Percentiles rank a stretch among this genome's conserved stretches.
Conservation (phyloP, 2,113 vertebrate species). For the Oryzias curvinotus region DNA sequence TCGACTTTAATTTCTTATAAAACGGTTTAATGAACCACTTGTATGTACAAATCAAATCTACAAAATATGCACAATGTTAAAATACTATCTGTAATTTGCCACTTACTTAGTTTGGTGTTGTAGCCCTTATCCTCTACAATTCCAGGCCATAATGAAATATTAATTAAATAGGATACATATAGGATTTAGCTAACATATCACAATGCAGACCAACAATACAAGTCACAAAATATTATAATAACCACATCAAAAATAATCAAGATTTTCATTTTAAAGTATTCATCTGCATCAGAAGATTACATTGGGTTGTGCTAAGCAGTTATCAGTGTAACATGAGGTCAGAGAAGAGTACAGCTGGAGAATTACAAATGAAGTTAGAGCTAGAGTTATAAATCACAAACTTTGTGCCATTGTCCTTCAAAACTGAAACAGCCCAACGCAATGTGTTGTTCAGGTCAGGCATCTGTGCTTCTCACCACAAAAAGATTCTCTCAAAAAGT, state of each 20-base stretch:
- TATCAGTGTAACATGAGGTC: slow-evolving; percentile 55
- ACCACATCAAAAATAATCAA: slow-evolving; percentile 44
- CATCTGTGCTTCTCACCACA: slow-evolving; percentile 43
- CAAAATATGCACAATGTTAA: slow-evolving; percentile 78
- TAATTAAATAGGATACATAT: slow-evolving; percentile 65
- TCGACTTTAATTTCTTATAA: slow-evolving; percentile 57
- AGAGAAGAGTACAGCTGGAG: slow-evolving; percentile 58
- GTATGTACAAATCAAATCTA: slow-evolving; percentile 81
- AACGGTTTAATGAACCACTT: slow-evolving; percentile 75
- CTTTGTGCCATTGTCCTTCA: neutral
- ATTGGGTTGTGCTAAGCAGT: slow-evolving; percentile 56
- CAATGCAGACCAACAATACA: slow-evolving; percentile 45
- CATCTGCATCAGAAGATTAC: slow-evolving; percentile 52
- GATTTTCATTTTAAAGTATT: slow-evolving; percentile 67
- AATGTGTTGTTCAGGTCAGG: slow-evolving; percentile 39
- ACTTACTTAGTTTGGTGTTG: slow-evolving; percentile 41
- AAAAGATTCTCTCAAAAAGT: slow-evolving; percentile 3
- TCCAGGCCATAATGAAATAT: slow-evolving; percentile 42
- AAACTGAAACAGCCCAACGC: slow-evolving; percentile 28
- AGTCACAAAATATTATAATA: slow-evolving; percentile 45
- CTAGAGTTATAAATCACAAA: too few species aligned
- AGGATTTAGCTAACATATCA: slow-evolving; percentile 51
- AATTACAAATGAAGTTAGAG: neutral
- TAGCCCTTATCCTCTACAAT: slow-evolving; percentile 72
- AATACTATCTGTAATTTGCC: slow-evolving; percentile 63